Evolutionary conservation across 2,888 invertebrate species (phyloP).

Genomic region (Charanyca ferruginea): DNA sequence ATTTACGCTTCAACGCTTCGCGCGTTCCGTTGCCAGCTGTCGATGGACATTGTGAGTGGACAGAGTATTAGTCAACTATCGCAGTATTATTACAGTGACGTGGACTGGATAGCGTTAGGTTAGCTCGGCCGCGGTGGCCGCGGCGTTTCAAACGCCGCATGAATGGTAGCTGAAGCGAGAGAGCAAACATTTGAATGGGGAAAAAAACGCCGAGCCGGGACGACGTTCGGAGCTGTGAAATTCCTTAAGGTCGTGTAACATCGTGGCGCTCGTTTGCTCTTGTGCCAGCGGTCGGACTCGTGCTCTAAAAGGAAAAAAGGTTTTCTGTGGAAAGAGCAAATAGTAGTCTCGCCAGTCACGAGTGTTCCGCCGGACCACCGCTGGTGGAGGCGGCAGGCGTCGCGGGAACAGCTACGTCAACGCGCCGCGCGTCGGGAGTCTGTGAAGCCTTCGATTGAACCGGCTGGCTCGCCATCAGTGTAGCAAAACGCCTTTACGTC

Average conservation of each 20-base stretch:
- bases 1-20: constrained; percentile 89
- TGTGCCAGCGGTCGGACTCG: constrained; percentile 85
- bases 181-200: constrained; percentile 88
- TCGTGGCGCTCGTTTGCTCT: constrained; percentile 89
- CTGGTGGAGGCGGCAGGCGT: constrained; percentile 73
- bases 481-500: constrained; percentile 90
- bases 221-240: constrained; percentile 88
- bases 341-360: constrained; percentile 87
- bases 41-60: constrained; percentile 89
- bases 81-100: constrained; percentile 91
- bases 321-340: constrained; percentile 88
- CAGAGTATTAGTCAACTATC: constrained; percentile 91
- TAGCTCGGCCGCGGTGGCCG: constrained; percentile 85
- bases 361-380: constrained; percentile 88
- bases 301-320: constrained; percentile 90
- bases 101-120: constrained; percentile 90
- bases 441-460: constrained; percentile 74
- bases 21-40: constrained; percentile 90
- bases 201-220: constrained; percentile 83
- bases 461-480: constrained; percentile 86
- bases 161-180: constrained; percentile 89
- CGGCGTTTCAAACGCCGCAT: constrained; percentile 86
- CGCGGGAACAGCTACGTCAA: constrained; percentile 29
- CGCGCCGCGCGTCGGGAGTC: constrained; percentile 33
- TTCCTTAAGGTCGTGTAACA: constrained; percentile 90